Conservation (phyloP, 2,797 vertebrate species). For the Lithobates sylvaticus region DNA sequence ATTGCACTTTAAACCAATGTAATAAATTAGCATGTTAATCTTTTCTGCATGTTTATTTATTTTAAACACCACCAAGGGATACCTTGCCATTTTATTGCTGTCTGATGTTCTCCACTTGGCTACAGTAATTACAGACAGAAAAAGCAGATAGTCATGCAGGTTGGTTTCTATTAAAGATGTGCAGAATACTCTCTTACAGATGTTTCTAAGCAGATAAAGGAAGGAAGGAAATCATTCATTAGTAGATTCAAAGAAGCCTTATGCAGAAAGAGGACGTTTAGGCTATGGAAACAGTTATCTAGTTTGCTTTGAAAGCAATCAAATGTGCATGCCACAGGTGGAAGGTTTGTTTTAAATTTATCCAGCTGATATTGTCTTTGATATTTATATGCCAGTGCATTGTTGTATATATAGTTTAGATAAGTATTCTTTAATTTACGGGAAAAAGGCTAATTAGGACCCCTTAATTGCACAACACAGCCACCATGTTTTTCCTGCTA, state of each 20-base stretch:
- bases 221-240: conserved; percentile 58
- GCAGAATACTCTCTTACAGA: conserved; percentile 42
- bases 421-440: conserved; percentile 57
- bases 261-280: conserved; percentile 10
- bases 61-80: neutral
- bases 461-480: too few relatives aligned
- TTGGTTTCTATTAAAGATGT: conserved; percentile 19
- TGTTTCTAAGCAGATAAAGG: conserved; percentile 50
- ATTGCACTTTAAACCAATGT: neutral
- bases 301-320: conserved; percentile 31
- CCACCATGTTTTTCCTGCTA: too few relatives aligned
- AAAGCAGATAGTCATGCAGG: conserved; percentile 7
- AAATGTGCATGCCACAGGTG: conserved; percentile 20
- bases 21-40: neutral
- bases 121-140: conserved; percentile 20
- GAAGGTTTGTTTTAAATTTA: conserved; percentile 32
- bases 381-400: conserved; percentile 74
- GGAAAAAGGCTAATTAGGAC: conserved; percentile 26
- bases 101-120: neutral
- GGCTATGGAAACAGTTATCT: conserved; percentile 35
- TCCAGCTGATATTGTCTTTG: conserved; percentile 72
- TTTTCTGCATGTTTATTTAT: neutral
- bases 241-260: conserved; percentile 49
- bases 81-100: neutral
- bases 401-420: neutral